phyloP scores from a whole-genome alignment of 2,888 invertebrate species.

The Drosophila niveifrons region DNA sequence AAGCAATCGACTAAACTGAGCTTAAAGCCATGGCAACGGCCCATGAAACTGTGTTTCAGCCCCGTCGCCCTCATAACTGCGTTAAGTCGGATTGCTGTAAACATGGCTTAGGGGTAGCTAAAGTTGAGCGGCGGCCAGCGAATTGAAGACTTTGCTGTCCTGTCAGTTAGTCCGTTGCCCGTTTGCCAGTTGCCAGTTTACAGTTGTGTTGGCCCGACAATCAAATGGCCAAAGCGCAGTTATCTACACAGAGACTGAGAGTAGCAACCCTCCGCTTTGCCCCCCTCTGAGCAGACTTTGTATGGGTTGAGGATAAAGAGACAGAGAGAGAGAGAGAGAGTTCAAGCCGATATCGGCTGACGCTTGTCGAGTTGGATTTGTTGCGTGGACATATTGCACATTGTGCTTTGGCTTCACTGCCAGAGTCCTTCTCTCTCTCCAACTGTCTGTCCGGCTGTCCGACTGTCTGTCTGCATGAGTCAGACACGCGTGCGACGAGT shows the following conservation, averaged over 20 bases:
- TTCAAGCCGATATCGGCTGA: conserved; percentile 25
- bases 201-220: conserved; percentile 41
- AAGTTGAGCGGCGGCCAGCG: conserved; percentile 48
- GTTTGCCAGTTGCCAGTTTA: conserved; percentile 9
- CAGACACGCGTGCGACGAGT: conserved; percentile 43
- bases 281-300: conserved; percentile 38
- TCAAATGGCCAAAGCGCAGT: conserved; percentile 41
- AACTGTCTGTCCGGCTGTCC: too few species aligned
- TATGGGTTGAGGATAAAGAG: conserved; percentile 37
- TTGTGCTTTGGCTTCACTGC: conserved; percentile 3
- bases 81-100: conserved; percentile 29
- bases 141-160: conserved; percentile 37
- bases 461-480: conserved; percentile 42
- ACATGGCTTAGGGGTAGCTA: conserved; percentile 41
- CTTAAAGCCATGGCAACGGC: conserved; percentile 5
- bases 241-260: background rate
- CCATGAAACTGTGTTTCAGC: background rate
- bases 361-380: conserved; percentile 8
- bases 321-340: background rate
- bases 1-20: background rate
- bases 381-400: conserved; percentile 41
- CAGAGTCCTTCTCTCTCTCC: conserved; percentile 2
- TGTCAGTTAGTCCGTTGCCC: conserved; percentile 19
- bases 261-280: background rate
- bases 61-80: background rate